Evolutionary conservation across 2,797 vertebrate species (phyloP).

Genomic region (Poeciliopsis gracilis): DNA sequence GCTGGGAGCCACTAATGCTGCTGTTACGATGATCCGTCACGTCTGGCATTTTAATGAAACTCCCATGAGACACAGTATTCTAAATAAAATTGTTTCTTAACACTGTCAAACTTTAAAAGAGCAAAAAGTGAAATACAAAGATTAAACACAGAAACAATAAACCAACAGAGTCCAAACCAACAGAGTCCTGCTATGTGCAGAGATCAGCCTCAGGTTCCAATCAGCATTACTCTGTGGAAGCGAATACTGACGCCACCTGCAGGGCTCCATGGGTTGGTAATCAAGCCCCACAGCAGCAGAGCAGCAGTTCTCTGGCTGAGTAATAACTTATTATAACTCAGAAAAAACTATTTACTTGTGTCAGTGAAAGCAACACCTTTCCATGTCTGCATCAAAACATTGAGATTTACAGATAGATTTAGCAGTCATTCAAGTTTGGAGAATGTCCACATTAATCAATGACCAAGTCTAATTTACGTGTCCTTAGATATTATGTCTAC

Average conservation of each 20-base stretch:
- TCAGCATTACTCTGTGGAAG: slow-evolving; percentile 30
- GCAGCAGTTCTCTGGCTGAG: slow-evolving; percentile 10
- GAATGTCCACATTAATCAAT: neutral
- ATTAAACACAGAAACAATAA: neutral
- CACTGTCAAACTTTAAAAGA: neutral
- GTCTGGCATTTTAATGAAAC: neutral
- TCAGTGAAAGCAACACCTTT: neutral
- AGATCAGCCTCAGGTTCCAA: slow-evolving; percentile 23
- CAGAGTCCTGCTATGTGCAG: slow-evolving; percentile 31
- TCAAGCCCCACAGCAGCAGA: slow-evolving; percentile 33
- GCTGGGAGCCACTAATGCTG: neutral
- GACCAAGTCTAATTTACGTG: neutral
- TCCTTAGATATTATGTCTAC: too few species aligned
- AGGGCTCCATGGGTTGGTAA: slow-evolving; percentile 47
- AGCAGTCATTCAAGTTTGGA: neutral
- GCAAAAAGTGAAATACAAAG: neutral
- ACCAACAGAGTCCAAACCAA: too few species aligned
- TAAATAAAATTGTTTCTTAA: neutral
- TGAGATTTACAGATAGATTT: neutral
- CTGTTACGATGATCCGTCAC: neutral
- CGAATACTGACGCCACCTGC: slow-evolving; percentile 23
- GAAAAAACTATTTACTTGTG: neutral
- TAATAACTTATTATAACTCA: slow-evolving; percentile 18
- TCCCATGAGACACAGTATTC: neutral
- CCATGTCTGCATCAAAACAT: too few species aligned